Base-by-base conservation (phyloP, 1,140 invertebrate genomes). In the Drosophila kanapiae region DNA sequence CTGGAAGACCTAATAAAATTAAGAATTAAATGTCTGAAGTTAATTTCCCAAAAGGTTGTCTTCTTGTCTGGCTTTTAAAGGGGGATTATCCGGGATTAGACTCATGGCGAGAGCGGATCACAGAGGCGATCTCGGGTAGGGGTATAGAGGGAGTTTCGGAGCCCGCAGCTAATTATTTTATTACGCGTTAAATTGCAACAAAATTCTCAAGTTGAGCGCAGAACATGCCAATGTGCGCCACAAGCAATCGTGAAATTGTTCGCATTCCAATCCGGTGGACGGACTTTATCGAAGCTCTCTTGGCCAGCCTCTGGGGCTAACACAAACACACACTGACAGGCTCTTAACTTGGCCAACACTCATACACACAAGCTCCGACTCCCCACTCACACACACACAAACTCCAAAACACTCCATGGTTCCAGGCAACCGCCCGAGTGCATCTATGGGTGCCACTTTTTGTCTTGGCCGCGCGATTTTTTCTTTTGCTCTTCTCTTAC, bases 151-250 rank as follows among this genome's bases (percentile, higher is more conserved):
- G 53, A 37, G 53, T 56, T 56, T 56, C 18, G 35, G 35, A n/a
- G 71, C 58, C 61, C 62, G 51, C 64, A 82, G 82, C 83, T 88
- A 87, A 87, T 87, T 88, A 87, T 87, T 87, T 87, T 87, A 87
- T 87, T 88, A 87, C 84, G 84, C 83, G 84, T 88, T 87, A 87
- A 87, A 87, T 87, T 90, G 80, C 85, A 90, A 87, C 85, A 84
- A 80, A 87, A 86, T 88, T 88, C 80, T 87, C 75, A 59, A 64
- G 62, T 71, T 80, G 70, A 78, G 83, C 85, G 72, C 84, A 76
- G 83, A 88, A 84, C 64, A 88, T 90, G 83, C 80, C 84, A 76
- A 80, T 87, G 80, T 88, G 84, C 84, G 84, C 80, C 83, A 87
- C 83, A 75, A 80, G 85, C 84, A 90, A 87, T 87, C 83, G 83